Evolutionary conservation across 2,113 vertebrate species (phyloP), one percentile per base, ranked within the genome.

Genomic region (Puffinus mauretanicus): DNA sequence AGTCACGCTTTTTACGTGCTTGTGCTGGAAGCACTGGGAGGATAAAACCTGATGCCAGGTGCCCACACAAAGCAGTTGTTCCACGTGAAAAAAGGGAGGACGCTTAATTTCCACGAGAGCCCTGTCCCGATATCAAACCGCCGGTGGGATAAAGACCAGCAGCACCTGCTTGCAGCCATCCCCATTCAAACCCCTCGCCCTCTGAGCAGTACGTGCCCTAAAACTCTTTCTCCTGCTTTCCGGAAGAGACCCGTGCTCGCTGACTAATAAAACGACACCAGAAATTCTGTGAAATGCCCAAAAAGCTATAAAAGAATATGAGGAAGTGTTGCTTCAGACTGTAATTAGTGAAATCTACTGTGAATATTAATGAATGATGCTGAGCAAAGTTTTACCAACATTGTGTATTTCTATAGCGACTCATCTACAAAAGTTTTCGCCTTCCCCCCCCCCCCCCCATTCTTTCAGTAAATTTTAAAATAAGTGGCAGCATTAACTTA

Each of bases 381-480:
- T 0, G 1, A 92, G 76, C 25, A 67, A 73, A 88, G n/a, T 77
- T 92, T 73, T 65, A 80, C 46, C 60, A 92, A 80, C 32, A 11
- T 19, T 47, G 22, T 2, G 3, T 77, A 77, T 88, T 92, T 92
- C 66, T 60, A 11, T 16, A 65, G 70, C 2, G 1, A 80, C 42
- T 66, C 3, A 11, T 42, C 75, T 62, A 46, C 44, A 65, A 27
- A 90, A 62, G 11, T 62, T 47, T 93, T 66, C 3, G 3, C 71
- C 8, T 42, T 42, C 13, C 2, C 14, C 16, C 5, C 30, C 36
- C 13, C 2, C 14, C 6, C 32, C 26, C 32, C 4, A 91, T 67
- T 87, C 42, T 86, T 91, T 67, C 91, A 94, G 95, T 93, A 96
- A 83, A 88, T 91, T 94, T 88, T 88, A 84, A 88, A 90, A 71